Conservation (phyloP, 2,113 vertebrate genomes). For the Pimephales promelas region DNA sequence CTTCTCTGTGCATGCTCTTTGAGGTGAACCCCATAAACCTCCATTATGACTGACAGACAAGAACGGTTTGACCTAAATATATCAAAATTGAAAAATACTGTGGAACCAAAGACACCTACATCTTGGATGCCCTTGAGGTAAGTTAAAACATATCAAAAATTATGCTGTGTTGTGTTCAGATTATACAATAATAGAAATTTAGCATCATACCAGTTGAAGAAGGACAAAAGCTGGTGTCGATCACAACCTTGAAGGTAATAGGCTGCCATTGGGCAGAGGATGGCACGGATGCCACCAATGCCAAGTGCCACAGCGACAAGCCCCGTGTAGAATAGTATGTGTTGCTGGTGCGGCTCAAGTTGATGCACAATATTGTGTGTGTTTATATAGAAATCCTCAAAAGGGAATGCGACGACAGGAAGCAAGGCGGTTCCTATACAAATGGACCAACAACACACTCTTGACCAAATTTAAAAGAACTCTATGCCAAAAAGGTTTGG, state of each 20-base stretch:
- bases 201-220: constrained; percentile 87
- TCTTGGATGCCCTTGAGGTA: too few relatives aligned
- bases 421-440: constrained; percentile 84
- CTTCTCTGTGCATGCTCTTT: too few relatives aligned
- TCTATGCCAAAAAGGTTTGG: too few relatives aligned
- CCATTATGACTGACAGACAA: too few relatives aligned
- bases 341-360: constrained; percentile 75
- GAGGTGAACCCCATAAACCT: too few relatives aligned
- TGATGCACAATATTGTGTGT: constrained; percentile 74
- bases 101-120: too few relatives aligned
- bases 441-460: neutral
- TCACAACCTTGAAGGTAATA: constrained; percentile 78
- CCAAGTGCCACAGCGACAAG: constrained; percentile 83
- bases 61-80: too few relatives aligned
- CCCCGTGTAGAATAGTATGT: constrained; percentile 81
- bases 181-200: neutral
- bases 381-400: constrained; percentile 85
- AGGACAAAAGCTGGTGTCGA: constrained; percentile 78
- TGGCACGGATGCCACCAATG: constrained; percentile 84
- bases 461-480: too few relatives aligned
- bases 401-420: constrained; percentile 87
- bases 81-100: too few relatives aligned
- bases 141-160: too few relatives aligned
- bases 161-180: neutral
- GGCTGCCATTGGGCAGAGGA: constrained; percentile 82